A percentile compares a stretch with the other conserved stretches of the same genome.
phyloP scores from a whole-genome alignment of 2,113 vertebrate species.

The Platichthys flesus region DNA sequence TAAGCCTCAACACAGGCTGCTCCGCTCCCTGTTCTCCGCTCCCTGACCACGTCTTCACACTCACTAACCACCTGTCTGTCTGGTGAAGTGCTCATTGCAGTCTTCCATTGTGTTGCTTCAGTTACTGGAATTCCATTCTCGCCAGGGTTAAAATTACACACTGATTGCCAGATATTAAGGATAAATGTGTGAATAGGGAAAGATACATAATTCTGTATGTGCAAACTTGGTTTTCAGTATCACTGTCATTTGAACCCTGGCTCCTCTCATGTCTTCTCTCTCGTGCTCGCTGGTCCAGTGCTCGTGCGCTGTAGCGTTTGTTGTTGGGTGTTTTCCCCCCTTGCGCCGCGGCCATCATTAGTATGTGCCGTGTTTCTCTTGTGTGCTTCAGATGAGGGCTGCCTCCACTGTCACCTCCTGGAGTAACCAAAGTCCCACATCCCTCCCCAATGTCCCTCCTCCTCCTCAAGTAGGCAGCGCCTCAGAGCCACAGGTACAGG shows the following conservation, averaged over 20 bases:
- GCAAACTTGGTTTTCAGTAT: not conserved
- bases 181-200: not conserved
- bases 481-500: constrained; percentile 90
- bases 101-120: constrained; percentile 13
- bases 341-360: constrained; percentile 47
- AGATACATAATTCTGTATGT: not conserved
- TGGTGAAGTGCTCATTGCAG: not conserved
- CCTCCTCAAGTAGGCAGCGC: constrained; percentile 88
- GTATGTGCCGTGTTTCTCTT: constrained; percentile 85
- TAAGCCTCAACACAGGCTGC: not conserved
- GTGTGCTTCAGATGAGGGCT: constrained; percentile 97
- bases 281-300: constrained; percentile 2
- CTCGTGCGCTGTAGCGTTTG: constrained; percentile 1
- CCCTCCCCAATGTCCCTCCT: constrained; percentile 93
- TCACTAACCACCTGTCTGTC: not conserved
- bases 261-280: constrained; percentile 17
- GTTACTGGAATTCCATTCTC: not conserved
- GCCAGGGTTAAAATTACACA: constrained; percentile 49
- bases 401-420: constrained; percentile 98
- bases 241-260: constrained; percentile 57
- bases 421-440: constrained; percentile 99
- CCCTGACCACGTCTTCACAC: not conserved
- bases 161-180: not conserved
- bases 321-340: not conserved
- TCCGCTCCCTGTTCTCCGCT: not conserved